phyloP scores from a whole-genome alignment of 2,888 invertebrate species.

The Latrodectus hesperus region DNA sequence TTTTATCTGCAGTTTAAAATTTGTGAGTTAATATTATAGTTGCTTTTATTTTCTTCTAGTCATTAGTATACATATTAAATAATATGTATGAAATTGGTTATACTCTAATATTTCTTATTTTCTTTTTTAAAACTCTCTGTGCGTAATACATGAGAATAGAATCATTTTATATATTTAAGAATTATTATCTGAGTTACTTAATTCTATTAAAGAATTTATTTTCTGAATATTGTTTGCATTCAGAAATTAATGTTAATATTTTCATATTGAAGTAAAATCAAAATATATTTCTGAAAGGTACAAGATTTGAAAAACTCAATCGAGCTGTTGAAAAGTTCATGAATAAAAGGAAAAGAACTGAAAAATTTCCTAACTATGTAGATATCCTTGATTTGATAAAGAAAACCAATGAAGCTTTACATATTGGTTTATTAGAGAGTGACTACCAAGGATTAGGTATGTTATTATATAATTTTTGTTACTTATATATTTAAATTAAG shows the following conservation, averaged over 20 bases:
- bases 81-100: too few species aligned
- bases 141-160: too few species aligned
- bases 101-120: too few species aligned
- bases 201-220: too few species aligned
- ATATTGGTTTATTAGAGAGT: constrained; percentile 71
- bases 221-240: too few species aligned
- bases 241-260: not conserved
- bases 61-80: too few species aligned
- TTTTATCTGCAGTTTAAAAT: too few species aligned
- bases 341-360: constrained; percentile 73
- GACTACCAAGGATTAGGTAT: constrained; percentile 11
- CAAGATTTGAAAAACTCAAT: constrained; percentile 78
- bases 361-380: constrained; percentile 76
- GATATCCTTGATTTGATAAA: constrained; percentile 75
- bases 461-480: not conserved
- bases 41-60: too few species aligned
- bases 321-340: constrained; percentile 75
- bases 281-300: constrained; percentile 73
- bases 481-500: not conserved
- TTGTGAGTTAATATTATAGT: too few species aligned
- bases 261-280: not conserved
- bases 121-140: too few species aligned
- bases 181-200: too few species aligned
- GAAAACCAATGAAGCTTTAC: constrained; percentile 73
- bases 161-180: too few species aligned